Base-by-base conservation (phyloP, 1,140 invertebrate genomes). In the Orchestia grillus region DNA sequence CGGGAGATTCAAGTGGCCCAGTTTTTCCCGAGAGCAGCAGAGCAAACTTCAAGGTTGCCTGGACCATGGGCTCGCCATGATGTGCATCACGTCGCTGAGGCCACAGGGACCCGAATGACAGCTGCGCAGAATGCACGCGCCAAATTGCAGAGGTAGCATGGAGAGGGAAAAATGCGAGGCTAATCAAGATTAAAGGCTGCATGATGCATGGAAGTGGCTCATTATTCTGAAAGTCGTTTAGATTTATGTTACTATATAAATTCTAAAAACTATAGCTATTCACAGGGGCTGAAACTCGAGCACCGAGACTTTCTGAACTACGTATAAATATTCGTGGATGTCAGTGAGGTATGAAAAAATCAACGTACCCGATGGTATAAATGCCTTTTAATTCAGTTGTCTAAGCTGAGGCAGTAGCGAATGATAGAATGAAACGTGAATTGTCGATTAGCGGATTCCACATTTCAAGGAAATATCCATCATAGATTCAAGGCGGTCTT, bases 21-120 rank as follows among this genome's bases (percentile, higher is more conserved):
- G 88, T 90, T 90, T 90, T 90, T 90, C 88, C 88, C 42, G 88
- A 90, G 88, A 87, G 88, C n/a, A 90, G 88, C n/a, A 4, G 43
- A 90, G 43, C 15, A 43, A 16, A 44, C 43, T 42, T 41, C 88
- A 90, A 90, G 88, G 88, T 42, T 90, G 28, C 43, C 23, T 36
- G 88, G 15, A 15, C n/a, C 15, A n/a, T n/a, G n/a, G n/a, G n/a
- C n/a, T n/a, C n/a, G 88, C 88, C n/a, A 90, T 90, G 88, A 90
- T 90, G 11, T 90, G n/a, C 88, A 90, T 90, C 88, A 90, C 88
- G 88, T 90, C 15, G 43, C 88, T 42, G 88, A 41, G 62, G 62
- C 62, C 11, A 77, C 62, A 28, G 62, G 28, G 28, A 77, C 62
- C 36, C 62, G 36, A 77, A 36, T 23, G 62, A 19, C 62, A 15